Percentiles rank a stretch among this genome's conserved stretches.
phyloP scores from a whole-genome alignment of 2,113 vertebrate genomes.

The Burhinus bistriatus region DNA sequence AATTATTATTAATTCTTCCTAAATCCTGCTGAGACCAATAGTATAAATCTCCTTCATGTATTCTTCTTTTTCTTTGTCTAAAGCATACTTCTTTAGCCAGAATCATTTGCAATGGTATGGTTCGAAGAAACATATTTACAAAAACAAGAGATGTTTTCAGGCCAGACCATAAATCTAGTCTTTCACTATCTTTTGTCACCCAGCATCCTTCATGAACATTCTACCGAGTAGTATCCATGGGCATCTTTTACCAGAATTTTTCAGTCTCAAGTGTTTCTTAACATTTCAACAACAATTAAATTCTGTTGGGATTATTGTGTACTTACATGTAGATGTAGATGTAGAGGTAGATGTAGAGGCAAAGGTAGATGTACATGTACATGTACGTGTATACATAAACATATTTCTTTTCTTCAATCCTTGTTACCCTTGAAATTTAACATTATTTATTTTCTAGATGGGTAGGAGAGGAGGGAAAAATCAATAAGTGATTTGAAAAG shows the following conservation, averaged over 20 bases:
- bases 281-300: background rate
- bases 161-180: background rate
- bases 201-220: background rate
- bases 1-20: background rate
- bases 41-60: background rate
- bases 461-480: background rate
- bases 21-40: background rate
- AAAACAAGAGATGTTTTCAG: conserved; percentile 23
- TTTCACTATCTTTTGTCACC: conserved; percentile 23
- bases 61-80: background rate
- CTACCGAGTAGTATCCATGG: background rate
- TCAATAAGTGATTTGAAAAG: background rate
- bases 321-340: background rate
- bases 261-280: background rate
- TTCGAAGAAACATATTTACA: conserved; percentile 27
- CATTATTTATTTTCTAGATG: background rate
- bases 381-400: background rate
- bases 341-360: background rate
- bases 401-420: background rate
- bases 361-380: background rate
- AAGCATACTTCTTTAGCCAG: background rate
- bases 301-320: background rate
- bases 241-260: background rate
- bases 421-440: background rate
- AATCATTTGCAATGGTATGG: background rate